Evolutionary conservation across 2,797 vertebrate species (phyloP).

Genomic region (Mormyrus hasselquistii): DNA sequence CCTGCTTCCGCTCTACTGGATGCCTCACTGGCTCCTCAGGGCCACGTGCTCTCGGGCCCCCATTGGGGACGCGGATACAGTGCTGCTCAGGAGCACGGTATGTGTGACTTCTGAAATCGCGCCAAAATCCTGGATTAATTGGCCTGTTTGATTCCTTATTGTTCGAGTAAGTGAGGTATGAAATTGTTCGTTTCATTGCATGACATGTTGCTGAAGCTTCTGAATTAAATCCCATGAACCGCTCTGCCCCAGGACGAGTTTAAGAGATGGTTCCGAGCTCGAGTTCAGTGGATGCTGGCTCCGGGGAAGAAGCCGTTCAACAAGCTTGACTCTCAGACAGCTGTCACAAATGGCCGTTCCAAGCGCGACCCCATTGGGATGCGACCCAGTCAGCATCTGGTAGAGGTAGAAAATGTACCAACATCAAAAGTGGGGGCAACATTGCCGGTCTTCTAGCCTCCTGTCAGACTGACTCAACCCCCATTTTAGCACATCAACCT

Average conservation of each 20-base stretch:
- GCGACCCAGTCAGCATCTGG: slow-evolving; percentile 29
- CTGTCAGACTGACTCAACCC: background rate
- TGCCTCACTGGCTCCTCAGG: slow-evolving; percentile 85
- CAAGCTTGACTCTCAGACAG: slow-evolving; percentile 42
- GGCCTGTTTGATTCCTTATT: background rate
- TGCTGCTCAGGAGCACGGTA: slow-evolving; percentile 84
- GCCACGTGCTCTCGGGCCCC: slow-evolving; percentile 67
- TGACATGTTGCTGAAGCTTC: background rate
- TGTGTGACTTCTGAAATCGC: slow-evolving; percentile 29
- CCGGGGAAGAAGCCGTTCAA: slow-evolving; percentile 63
- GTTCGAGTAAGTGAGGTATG: background rate
- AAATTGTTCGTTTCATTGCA: background rate
- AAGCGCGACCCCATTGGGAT: slow-evolving; percentile 50
- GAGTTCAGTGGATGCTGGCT: slow-evolving; percentile 64
- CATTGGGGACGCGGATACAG: slow-evolving; percentile 69
- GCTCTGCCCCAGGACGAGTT: slow-evolving; percentile 75
- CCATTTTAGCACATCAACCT: background rate
- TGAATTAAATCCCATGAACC: background rate
- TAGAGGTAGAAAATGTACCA: slow-evolving; percentile 38
- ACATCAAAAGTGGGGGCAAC: background rate
- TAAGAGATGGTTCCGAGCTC: slow-evolving; percentile 81
- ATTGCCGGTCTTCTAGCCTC: background rate
- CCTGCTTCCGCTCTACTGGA: slow-evolving; percentile 89
- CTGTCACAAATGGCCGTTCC: slow-evolving; percentile 58
- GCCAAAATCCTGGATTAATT: background rate